Conservation (phyloP, 2,888 invertebrate genomes). For the Drosophila cognata region DNA sequence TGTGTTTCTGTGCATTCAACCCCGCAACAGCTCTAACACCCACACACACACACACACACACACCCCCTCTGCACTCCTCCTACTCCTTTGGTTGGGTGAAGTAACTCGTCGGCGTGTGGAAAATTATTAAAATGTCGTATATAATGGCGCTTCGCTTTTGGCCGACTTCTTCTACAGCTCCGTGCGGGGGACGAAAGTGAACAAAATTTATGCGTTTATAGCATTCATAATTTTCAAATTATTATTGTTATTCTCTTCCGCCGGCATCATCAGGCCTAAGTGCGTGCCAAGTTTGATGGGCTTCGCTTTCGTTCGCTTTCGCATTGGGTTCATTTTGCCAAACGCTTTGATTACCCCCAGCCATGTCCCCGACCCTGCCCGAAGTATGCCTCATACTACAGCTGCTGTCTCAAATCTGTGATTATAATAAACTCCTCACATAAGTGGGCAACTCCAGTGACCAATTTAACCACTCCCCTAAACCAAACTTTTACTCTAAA, state of each 20-base stretch:
- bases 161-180: slow-evolving; percentile 27
- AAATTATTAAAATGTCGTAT: slow-evolving; percentile 81
- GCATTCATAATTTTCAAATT: slow-evolving; percentile 79
- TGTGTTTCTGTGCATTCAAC: slow-evolving; percentile 44
- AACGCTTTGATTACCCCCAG: slow-evolving; percentile 50
- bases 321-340: slow-evolving; percentile 32
- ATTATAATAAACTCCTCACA: slow-evolving; percentile 34
- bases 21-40: slow-evolving; percentile 15
- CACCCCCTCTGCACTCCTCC: not conserved
- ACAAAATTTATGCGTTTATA: slow-evolving; percentile 78
- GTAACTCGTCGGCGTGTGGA: slow-evolving; percentile 70
- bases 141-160: slow-evolving; percentile 67
- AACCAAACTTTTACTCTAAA: not conserved
- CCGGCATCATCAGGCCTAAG: slow-evolving; percentile 68
- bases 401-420: slow-evolving; percentile 13
- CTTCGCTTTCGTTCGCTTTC: slow-evolving; percentile 22
- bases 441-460: slow-evolving; percentile 54
- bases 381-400: slow-evolving; percentile 6
- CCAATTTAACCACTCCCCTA: slow-evolving; percentile 33
- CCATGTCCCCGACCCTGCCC: not conserved
- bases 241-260: slow-evolving; percentile 75
- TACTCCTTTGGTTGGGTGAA: slow-evolving; percentile 1
- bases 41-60: not conserved
- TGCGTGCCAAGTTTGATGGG: slow-evolving; percentile 58
- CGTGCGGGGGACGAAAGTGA: slow-evolving; percentile 24